These are phyloP conservation scores for Megaptera novaeangliae DNA, from an alignment of 2,113 vertebrate species.

Conservation along the genomic window DNA sequence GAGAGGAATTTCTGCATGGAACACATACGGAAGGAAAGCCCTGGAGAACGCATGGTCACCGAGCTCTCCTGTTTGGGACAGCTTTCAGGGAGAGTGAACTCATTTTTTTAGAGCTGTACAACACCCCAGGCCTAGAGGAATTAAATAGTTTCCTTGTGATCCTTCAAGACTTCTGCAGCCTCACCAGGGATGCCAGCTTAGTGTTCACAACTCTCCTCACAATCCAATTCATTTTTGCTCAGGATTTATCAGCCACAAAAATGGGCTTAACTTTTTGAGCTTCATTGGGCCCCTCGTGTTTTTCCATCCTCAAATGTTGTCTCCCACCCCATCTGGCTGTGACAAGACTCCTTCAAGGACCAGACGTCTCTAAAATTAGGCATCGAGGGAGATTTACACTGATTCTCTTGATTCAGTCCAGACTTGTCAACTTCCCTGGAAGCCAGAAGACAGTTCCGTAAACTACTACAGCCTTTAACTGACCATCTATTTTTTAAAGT, in stretches of 20 bases:
- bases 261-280: constrained; percentile 69
- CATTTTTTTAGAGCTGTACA: neutral
- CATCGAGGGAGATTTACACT: constrained; percentile 62
- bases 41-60: neutral
- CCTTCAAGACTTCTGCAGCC: neutral
- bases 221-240: constrained; percentile 18
- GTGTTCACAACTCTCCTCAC: neutral
- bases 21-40: neutral
- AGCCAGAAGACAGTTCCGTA: constrained; percentile 56
- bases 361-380: constrained; percentile 73
- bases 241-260: constrained; percentile 54
- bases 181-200: neutral
- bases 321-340: constrained; percentile 72
- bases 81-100: neutral
- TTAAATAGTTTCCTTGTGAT: neutral
- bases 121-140: neutral
- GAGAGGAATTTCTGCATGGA: neutral
- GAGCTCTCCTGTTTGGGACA: neutral
- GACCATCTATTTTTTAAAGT: constrained; percentile 69
- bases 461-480: constrained; percentile 62
- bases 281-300: constrained; percentile 58
- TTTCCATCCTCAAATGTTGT: constrained; percentile 61
- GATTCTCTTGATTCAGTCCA: constrained; percentile 71
- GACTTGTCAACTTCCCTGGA: constrained; percentile 68
- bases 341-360: constrained; percentile 62